These are phyloP conservation scores for Dermolepida albohirtum DNA, from an alignment of 2,888 invertebrate species.

Conservation along the genomic window DNA sequence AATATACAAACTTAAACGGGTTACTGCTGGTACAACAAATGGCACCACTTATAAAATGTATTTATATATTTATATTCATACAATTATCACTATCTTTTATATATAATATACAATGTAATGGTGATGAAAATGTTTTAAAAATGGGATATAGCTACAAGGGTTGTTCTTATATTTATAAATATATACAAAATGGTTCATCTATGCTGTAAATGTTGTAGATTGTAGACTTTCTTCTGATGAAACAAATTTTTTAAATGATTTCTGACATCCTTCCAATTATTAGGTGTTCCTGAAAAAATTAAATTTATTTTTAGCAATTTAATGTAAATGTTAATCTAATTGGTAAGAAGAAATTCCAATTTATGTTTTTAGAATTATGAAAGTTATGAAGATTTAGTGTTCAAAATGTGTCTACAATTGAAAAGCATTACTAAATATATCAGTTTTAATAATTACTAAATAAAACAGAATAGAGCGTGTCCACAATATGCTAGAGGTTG, in stretches of 20 bases:
- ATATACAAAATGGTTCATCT: slow-evolving; percentile 16
- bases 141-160: background rate
- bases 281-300: slow-evolving; percentile 20
- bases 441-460: too few relatives aligned
- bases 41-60: slow-evolving; percentile 56
- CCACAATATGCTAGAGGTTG: too few relatives aligned
- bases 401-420: too few relatives aligned
- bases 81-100: slow-evolving; percentile 5
- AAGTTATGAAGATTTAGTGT: too few relatives aligned
- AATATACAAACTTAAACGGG: slow-evolving; percentile 56
- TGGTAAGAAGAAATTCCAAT: too few relatives aligned
- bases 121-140: slow-evolving; percentile 8
- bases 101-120: slow-evolving; percentile 13
- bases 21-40: slow-evolving; percentile 60
- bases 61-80: slow-evolving; percentile 28
- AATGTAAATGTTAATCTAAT: too few relatives aligned
- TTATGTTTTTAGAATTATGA: too few relatives aligned
- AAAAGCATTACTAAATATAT: too few relatives aligned
- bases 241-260: slow-evolving; percentile 10
- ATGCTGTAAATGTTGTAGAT: background rate
- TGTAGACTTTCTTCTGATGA: slow-evolving; percentile 5
- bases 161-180: slow-evolving; percentile 26
- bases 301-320: too few relatives aligned
- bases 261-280: background rate
- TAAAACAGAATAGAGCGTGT: too few relatives aligned